Evolutionary conservation across 2,113 vertebrate species (phyloP).

Genomic region (Sylvilagus bachmani): DNA sequence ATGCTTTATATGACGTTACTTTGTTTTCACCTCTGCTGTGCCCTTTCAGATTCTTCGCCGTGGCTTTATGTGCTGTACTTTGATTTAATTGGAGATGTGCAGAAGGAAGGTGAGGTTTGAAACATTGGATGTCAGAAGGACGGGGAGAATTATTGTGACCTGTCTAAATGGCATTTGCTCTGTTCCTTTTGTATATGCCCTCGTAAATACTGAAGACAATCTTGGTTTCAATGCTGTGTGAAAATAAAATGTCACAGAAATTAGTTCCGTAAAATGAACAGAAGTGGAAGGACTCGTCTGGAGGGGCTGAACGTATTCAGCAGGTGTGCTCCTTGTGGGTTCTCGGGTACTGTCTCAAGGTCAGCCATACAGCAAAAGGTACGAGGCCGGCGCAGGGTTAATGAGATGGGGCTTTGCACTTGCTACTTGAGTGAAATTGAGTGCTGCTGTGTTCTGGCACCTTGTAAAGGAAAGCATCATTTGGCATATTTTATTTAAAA

Average conservation of each 20-base stretch:
- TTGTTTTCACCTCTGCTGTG: neutral
- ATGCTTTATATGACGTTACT: neutral
- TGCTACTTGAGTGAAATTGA: neutral
- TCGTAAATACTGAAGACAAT: constrained; percentile 81
- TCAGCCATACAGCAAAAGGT: neutral
- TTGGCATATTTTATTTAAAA: neutral
- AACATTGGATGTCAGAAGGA: constrained; percentile 11
- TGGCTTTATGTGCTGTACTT: neutral
- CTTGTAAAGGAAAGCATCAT: neutral
- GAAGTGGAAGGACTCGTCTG: constrained; percentile 1
- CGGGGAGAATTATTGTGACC: constrained; percentile 58
- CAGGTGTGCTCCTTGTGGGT: neutral
- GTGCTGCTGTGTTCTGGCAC: neutral
- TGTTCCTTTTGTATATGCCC: constrained; percentile 64
- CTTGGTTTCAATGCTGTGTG: constrained; percentile 78
- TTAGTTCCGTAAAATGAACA: constrained; percentile 53
- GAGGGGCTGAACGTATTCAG: neutral
- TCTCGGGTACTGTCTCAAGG: neutral
- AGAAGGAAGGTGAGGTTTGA: constrained; percentile 37
- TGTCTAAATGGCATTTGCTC: constrained; percentile 24
- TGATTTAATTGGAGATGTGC: constrained; percentile 58
- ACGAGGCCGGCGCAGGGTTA: neutral
- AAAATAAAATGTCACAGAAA: constrained; percentile 81
- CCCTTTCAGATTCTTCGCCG: neutral
- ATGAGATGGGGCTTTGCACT: neutral